phyloP scores from a whole-genome alignment of 2,797 vertebrate species.

The Sebastes taczanowskii region DNA sequence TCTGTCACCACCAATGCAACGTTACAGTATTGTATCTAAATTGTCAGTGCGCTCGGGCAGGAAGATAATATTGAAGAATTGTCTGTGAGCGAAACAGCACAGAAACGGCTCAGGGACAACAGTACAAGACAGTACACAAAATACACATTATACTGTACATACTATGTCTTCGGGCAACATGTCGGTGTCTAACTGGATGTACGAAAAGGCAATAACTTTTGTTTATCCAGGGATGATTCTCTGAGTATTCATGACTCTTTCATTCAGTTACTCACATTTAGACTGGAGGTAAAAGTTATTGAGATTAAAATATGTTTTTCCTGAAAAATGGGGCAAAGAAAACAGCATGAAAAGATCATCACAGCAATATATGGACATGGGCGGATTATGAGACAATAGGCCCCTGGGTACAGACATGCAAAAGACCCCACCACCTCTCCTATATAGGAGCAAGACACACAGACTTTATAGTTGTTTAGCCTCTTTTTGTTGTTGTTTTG shows the following conservation, averaged over 20 bases:
- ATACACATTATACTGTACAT: neutral
- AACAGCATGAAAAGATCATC: neutral
- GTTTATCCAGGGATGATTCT: neutral
- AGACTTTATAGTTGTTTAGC: too few relatives aligned
- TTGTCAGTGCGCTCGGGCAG: neutral
- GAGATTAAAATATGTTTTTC: too few relatives aligned
- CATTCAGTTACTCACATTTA: neutral
- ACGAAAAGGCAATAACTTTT: neutral
- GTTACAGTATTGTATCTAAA: constrained; percentile 17
- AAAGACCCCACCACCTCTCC: too few relatives aligned
- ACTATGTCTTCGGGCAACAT: neutral
- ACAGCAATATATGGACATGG: neutral
- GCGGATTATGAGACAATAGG: too few relatives aligned
- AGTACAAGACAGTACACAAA: neutral
- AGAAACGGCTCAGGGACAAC: neutral
- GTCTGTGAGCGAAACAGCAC: constrained; percentile 2
- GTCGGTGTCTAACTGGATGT: neutral
- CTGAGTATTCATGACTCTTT: neutral
- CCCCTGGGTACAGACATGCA: too few relatives aligned
- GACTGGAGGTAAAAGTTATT: neutral
- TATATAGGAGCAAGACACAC: too few relatives aligned
- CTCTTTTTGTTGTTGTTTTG: too few relatives aligned
- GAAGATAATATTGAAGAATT: constrained; percentile 3
- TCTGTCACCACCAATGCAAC: constrained; percentile 5
- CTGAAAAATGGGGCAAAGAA: neutral